phyloP scores from a whole-genome alignment of 2,113 vertebrate species.

The Zootoca vivipara region DNA sequence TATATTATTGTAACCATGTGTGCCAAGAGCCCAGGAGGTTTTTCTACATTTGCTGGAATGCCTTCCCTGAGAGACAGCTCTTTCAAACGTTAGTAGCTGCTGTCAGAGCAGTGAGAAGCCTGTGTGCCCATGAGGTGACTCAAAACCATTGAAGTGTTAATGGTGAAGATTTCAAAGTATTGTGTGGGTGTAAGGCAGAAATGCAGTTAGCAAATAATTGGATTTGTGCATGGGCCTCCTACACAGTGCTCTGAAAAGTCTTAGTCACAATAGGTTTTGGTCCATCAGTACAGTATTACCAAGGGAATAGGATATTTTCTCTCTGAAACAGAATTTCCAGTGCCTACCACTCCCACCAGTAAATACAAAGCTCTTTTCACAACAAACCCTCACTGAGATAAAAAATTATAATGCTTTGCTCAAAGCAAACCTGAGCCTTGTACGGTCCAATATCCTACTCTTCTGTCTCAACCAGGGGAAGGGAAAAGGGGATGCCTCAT shows the following conservation, averaged over 20 bases:
- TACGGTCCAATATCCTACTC: neutral
- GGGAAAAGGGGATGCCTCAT: neutral
- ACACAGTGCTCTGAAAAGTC: constrained; percentile 45
- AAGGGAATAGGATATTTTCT: neutral
- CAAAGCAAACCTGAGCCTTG: neutral
- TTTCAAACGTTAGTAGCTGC: constrained; percentile 46
- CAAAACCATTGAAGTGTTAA: constrained; percentile 45
- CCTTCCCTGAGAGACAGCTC: neutral
- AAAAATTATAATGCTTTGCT: neutral
- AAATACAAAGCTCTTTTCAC: neutral
- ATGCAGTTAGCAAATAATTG: constrained; percentile 50
- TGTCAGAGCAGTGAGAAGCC: constrained; percentile 57
- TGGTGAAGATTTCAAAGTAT: constrained; percentile 48
- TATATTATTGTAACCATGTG: neutral
- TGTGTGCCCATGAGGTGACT: constrained; percentile 53
- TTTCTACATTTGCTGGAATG: constrained; percentile 23
- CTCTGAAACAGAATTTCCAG: neutral
- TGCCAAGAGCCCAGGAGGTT: neutral
- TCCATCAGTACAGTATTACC: constrained; percentile 15
- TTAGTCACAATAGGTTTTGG: constrained; percentile 33
- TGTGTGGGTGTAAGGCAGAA: constrained; percentile 70
- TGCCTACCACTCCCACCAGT: neutral
- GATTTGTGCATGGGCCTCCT: constrained; percentile 41
- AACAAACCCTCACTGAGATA: neutral
- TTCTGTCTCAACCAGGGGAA: neutral